phyloP scores from a whole-genome alignment of 1,140 invertebrate genomes.

The Diuraphis noxia region DNA sequence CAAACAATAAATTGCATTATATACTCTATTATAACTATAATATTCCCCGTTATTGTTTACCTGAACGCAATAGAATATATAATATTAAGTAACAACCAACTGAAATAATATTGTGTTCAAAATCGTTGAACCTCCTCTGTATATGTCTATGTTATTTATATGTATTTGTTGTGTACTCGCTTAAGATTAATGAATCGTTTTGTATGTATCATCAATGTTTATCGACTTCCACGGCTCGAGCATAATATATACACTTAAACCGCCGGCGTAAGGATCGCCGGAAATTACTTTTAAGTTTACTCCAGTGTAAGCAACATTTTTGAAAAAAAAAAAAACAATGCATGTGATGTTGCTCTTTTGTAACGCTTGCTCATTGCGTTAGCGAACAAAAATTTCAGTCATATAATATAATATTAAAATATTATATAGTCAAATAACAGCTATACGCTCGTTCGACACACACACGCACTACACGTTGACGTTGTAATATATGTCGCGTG shows the following conservation, averaged over 20 bases:
- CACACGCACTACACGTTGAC: not conserved
- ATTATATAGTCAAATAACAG: not conserved
- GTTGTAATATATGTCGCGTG: not conserved
- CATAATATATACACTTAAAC: not conserved
- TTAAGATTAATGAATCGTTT: not conserved
- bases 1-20: not conserved
- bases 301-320: slow-evolving; percentile 1
- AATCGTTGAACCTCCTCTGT: not conserved
- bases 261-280: not conserved
- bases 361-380: not conserved
- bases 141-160: not conserved
- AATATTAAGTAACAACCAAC: not conserved
- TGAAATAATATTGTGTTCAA: not conserved
- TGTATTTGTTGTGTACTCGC: not conserved
- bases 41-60: not conserved
- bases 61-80: not conserved
- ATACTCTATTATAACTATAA: not conserved
- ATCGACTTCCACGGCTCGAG: not conserved
- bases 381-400: not conserved
- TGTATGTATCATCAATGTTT: slow-evolving; percentile 25
- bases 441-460: fast-evolving
- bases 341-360: not conserved
- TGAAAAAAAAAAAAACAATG: not conserved
- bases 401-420: not conserved
- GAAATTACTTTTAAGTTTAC: slow-evolving; percentile 42